Evolutionary conservation across 2,797 vertebrate genomes (phyloP), one percentile per base, ranked within the genome.

Genomic region (Gymnothorax javanicus): DNA sequence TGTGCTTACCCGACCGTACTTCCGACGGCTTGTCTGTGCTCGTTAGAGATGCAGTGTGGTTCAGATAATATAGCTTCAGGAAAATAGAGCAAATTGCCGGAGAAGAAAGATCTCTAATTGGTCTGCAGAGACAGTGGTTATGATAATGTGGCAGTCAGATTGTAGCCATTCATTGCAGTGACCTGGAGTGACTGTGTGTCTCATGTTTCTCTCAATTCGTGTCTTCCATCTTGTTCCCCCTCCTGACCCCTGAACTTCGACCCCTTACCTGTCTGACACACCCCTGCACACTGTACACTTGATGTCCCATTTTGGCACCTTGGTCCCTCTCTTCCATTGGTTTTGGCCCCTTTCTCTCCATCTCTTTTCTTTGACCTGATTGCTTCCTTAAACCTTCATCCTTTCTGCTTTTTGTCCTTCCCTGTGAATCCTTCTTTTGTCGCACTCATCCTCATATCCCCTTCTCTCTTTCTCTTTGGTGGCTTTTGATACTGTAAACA

Each of bases 201-300:
- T 93, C 89, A 91, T 89, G 87, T 75, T 90, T 91, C 50, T 86
- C 88, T 92, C 88, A 89, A 89, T 87, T 87, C 90, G 88, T 93
- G 89, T 91, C 87, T 89, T 89, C 86, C 91, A 85, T 90, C 54
- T 43, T 86, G 59, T 73, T 60, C 86, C 86, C 84, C 81, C 71
- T 83, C 85, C 86, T 60, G 20, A 58, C 25, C 54, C 58, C 20
- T 86, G 25, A 27, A 33, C 75, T 23, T 87, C 17, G 52, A 82
- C 84, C 82, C 81, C 75, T 75, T 75, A 86, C 59, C 81, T 83
- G 82, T 83, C 75, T 82, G 81, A 25, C 54, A 57, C 82, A 23
- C n/a, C 67, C 67, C 67, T 57, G 43, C 75, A 75, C 69, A 58
- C 69, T 83, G 64, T 81, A 54, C 57, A 27, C 81, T 15, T 15